Conservation (phyloP, 2,797 vertebrate genomes). For the Sebastes matsubarae region DNA sequence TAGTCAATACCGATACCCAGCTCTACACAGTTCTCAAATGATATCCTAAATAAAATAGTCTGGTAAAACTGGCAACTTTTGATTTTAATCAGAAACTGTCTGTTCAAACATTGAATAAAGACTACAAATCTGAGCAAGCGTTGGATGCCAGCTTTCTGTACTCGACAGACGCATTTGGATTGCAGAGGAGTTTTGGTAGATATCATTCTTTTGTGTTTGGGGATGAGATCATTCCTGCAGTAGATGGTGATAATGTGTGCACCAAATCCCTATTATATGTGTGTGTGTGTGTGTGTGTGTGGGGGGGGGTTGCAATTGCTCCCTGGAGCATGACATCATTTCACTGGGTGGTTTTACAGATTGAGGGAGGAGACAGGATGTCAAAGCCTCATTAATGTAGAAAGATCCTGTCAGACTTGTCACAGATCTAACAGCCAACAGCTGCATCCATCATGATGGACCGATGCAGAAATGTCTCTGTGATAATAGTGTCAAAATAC, state of each 20-base stretch:
- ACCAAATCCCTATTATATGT: not conserved
- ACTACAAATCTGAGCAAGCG: too few relatives aligned
- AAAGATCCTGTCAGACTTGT: not conserved
- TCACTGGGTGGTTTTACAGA: conserved; percentile 15
- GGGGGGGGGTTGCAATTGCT: conserved; percentile 14
- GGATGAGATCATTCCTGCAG: not conserved
- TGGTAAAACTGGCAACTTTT: too few relatives aligned
- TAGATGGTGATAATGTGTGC: not conserved
- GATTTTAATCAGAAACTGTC: too few relatives aligned
- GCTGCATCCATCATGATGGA: not conserved
- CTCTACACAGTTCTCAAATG: too few relatives aligned
- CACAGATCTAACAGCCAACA: not conserved
- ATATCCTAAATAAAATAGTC: too few relatives aligned
- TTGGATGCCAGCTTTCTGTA: too few relatives aligned
- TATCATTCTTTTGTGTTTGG: not conserved
- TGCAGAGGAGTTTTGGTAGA: too few relatives aligned
- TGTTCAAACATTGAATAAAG: too few relatives aligned
- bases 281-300: not conserved
- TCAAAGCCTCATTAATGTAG: not conserved
- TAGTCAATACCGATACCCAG: too few relatives aligned
- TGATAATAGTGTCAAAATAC: not conserved
- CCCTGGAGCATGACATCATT: conserved; percentile 52
- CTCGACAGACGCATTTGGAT: too few relatives aligned
- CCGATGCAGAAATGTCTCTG: not conserved
- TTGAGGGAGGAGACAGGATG: not conserved